These are phyloP conservation scores for Cynodonichthys magdalenae DNA, from an alignment of 2,797 vertebrate species.

Conservation along the genomic window DNA sequence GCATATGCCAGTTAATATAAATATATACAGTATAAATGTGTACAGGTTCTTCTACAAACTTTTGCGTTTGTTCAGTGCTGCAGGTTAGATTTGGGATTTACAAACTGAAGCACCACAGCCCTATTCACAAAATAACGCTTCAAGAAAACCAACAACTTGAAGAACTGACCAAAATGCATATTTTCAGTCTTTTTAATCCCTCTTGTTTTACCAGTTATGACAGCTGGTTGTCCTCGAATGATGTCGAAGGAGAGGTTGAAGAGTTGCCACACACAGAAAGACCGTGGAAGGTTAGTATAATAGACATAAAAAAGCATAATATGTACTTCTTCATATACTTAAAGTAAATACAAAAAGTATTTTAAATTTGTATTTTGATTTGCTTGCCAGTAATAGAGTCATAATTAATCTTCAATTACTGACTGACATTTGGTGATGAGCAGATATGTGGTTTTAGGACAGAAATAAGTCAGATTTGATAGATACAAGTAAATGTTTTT, in stretches of 20 bases:
- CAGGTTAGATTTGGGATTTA: too few relatives aligned
- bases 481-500: too few relatives aligned
- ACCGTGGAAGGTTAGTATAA: slow-evolving; percentile 87
- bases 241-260: slow-evolving; percentile 90
- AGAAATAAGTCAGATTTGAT: neutral
- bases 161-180: neutral
- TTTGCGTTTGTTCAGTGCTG: neutral
- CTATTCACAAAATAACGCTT: neutral
- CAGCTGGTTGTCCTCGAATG: slow-evolving; percentile 88
- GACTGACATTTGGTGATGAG: neutral
- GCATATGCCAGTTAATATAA: neutral
- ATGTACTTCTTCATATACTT: too few relatives aligned
- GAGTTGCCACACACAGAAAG: slow-evolving; percentile 88
- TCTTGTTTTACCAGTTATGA: slow-evolving; percentile 85
- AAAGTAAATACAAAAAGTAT: too few relatives aligned
- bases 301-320: neutral
- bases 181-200: neutral
- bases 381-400: too few relatives aligned
- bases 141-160: neutral
- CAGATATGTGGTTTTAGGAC: neutral
- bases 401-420: too few relatives aligned
- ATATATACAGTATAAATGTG: too few relatives aligned
- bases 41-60: neutral
- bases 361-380: too few relatives aligned
- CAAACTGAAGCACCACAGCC: neutral